Evolutionary conservation across 1,140 invertebrate species (phyloP), one percentile per base, ranked within the genome.

Genomic region (Drosophila bocki): DNA sequence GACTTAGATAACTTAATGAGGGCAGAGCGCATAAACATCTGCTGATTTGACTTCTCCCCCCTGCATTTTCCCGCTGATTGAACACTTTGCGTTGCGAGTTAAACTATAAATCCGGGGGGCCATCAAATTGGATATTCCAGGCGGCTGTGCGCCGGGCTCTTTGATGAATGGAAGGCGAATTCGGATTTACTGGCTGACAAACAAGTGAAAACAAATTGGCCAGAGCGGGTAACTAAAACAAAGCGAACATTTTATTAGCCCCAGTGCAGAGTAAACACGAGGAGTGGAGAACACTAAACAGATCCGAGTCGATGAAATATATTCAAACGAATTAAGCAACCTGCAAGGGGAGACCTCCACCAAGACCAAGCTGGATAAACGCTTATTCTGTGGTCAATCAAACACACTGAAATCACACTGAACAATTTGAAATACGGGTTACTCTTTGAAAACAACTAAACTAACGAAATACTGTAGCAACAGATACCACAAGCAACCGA

Each of bases 351-450:
- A 67, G 41, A 57, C 41, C 50, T 22, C 41, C 33, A n/a, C 59
- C 51, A 15, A 37, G 51, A 54, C 33, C 51, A 54, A 64, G 22
- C 32, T 35, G 42, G 69, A 67, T 67, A 53, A 39, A 76, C 37
- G 11, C 22, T 17, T 51, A 33, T 33, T 62, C 60, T 70, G 70
- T 72, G 75, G 65, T 45, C 53, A 51, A 77, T 62, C 72, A 78
- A 78, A 71, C 75, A 63, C 64, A 70, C 57, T 47, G 11, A 71
- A 81, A 44, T 39, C 44, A 82, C 71, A 80, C 80, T 83, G 82
- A 78, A 77, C 63, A 69, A 78, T 78, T 81, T 81, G 58, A 60
- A 84, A 88, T 90, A 88, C 84, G 84, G 84, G 84, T 88, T 87
- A 84, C 69, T 88, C 75, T 75, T 86, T 87, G 45, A 76, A 75